A percentile compares a stretch with the other conserved stretches of the same genome.
Conservation (phyloP, 2,888 invertebrate genomes). For the Celastrina argiolus region DNA sequence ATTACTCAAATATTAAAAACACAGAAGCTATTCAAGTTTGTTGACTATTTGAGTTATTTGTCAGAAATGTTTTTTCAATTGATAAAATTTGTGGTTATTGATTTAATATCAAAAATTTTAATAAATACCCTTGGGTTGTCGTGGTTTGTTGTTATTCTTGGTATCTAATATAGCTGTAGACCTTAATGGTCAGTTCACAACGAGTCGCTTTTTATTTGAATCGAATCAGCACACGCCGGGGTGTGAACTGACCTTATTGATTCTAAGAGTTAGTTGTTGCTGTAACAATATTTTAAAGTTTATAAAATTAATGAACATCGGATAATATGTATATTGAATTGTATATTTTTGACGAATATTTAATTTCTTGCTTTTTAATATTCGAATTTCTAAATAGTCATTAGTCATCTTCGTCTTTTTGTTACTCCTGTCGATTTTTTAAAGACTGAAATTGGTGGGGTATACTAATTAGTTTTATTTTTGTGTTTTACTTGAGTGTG, state of each 20-base stretch:
- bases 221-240: too few relatives aligned
- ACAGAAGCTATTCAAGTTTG: not conserved
- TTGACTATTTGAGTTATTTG: not conserved
- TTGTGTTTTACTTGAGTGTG: not conserved
- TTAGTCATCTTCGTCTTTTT: not conserved
- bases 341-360: conserved; percentile 2
- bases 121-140: not conserved
- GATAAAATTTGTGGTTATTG: not conserved
- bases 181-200: too few relatives aligned
- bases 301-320: not conserved
- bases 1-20: not conserved
- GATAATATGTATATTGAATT: not conserved
- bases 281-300: not conserved
- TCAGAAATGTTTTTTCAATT: not conserved
- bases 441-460: conserved; percentile 8
- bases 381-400: not conserved
- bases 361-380: not conserved
- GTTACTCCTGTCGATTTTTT: not conserved
- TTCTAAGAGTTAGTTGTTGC: not conserved
- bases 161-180: not conserved
- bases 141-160: not conserved
- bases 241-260: too few relatives aligned
- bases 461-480: not conserved
- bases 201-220: too few relatives aligned
- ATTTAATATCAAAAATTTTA: not conserved